phyloP scores from a whole-genome alignment of 2,113 vertebrate species.

The Capra hircus region DNA sequence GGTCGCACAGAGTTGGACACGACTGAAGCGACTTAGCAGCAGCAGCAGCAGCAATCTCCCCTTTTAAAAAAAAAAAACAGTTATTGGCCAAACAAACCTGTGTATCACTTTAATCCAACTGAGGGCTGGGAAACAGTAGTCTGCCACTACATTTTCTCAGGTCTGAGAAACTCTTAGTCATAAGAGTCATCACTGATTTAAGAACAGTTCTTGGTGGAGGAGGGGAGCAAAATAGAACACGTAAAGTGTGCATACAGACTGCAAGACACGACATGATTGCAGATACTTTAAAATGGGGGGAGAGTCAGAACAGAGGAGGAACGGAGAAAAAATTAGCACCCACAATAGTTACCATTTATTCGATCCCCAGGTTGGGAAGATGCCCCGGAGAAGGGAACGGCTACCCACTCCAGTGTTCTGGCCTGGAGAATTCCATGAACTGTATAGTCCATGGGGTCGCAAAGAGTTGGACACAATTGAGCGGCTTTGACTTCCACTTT shows the following conservation, averaged over 20 bases:
- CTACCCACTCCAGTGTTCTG: background rate
- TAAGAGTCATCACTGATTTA: slow-evolving; percentile 2
- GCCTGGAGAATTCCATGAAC: background rate
- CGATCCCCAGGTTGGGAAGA: background rate
- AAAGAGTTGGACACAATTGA: background rate
- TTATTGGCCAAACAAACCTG: background rate
- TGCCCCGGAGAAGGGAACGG: background rate
- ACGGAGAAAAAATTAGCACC: background rate
- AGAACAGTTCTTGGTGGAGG: background rate
- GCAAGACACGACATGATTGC: background rate
- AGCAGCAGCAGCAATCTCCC: background rate
- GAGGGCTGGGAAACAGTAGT: background rate
- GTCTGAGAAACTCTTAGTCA: background rate
- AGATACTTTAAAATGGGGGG: background rate
- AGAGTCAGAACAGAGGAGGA: background rate
- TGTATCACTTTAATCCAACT: background rate
- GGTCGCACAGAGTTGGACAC: no score
- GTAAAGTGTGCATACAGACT: background rate
- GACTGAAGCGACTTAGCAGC: no score
- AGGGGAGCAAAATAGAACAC: background rate
- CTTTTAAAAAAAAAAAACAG: background rate
- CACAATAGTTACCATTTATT: background rate
- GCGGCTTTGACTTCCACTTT: background rate
- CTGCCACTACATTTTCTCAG: background rate
- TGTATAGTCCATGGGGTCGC: background rate